phyloP scores from a whole-genome alignment of 2,888 invertebrate genomes.

The Rhamnusium bicolor region DNA sequence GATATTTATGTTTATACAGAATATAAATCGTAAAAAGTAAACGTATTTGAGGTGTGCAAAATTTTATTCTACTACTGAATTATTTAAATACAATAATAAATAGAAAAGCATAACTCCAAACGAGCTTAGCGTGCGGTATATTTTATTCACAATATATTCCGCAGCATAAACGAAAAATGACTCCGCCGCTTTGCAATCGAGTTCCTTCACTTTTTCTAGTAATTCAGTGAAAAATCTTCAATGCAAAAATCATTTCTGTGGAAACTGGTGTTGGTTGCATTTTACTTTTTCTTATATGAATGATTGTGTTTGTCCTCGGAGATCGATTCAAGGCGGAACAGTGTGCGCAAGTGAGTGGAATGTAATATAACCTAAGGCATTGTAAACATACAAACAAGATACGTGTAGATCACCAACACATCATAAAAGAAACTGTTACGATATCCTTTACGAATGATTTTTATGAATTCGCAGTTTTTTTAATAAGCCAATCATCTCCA shows the following conservation, averaged over 20 bases:
- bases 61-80: conserved; percentile 3
- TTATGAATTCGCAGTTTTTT: neutral
- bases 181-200: conserved; percentile 16
- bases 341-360: conserved; percentile 40
- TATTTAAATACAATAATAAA: conserved; percentile 26
- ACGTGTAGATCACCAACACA: conserved; percentile 23
- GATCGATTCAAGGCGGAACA: conserved; percentile 17
- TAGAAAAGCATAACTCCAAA: conserved; percentile 9
- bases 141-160: conserved; percentile 26
- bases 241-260: conserved; percentile 21
- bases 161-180: conserved; percentile 28
- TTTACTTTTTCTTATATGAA: conserved; percentile 34
- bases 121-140: conserved; percentile 20
- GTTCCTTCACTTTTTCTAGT: conserved; percentile 15
- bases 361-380: conserved; percentile 39
- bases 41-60: neutral
- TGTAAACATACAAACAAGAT: conserved; percentile 42
- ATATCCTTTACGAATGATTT: neutral
- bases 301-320: conserved; percentile 33
- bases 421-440: neutral
- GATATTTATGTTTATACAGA: too few species aligned
- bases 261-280: conserved; percentile 24
- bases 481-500: too few species aligned
- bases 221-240: conserved; percentile 23
- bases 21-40: too few species aligned